These are phyloP conservation scores for Lepidurus packardi DNA, from an alignment of 1,140 invertebrate species.

Conservation along the genomic window DNA sequence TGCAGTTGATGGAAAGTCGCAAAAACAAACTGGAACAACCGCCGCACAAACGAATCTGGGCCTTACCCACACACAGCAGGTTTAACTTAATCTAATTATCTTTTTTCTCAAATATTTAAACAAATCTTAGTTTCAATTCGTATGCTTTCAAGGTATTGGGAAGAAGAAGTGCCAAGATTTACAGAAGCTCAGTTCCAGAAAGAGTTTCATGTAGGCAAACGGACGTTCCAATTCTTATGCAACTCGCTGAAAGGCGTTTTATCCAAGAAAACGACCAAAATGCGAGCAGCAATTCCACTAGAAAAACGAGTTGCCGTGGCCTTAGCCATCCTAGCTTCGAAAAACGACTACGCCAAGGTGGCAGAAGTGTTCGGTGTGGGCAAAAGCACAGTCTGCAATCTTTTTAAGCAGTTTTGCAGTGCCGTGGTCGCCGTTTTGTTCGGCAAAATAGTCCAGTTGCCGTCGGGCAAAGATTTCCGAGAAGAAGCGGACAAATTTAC, in stretches of 20 bases:
- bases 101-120: not conserved
- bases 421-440: conserved; percentile 31
- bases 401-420: conserved; percentile 34
- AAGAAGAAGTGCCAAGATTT: conserved; percentile 31
- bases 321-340: conserved; percentile 29
- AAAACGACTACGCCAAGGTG: conserved; percentile 31
- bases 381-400: conserved; percentile 29
- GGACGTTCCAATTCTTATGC: conserved; percentile 31
- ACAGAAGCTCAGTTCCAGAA: conserved; percentile 33
- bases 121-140: not conserved
- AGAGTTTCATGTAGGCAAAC: conserved; percentile 34
- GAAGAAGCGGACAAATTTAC: conserved; percentile 33
- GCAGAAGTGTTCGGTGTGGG: conserved; percentile 28
- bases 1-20: conserved; percentile 28
- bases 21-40: conserved; percentile 28
- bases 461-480: conserved; percentile 32
- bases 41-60: not conserved
- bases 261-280: conserved; percentile 25
- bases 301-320: conserved; percentile 32
- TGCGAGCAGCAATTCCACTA: conserved; percentile 29
- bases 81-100: not conserved
- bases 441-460: conserved; percentile 33
- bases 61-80: conserved; percentile 21
- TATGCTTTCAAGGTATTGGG: conserved; percentile 28
- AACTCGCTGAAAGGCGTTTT: conserved; percentile 28